phyloP scores from a whole-genome alignment of 2,113 vertebrate species.

The Asarcornis scutulata region DNA sequence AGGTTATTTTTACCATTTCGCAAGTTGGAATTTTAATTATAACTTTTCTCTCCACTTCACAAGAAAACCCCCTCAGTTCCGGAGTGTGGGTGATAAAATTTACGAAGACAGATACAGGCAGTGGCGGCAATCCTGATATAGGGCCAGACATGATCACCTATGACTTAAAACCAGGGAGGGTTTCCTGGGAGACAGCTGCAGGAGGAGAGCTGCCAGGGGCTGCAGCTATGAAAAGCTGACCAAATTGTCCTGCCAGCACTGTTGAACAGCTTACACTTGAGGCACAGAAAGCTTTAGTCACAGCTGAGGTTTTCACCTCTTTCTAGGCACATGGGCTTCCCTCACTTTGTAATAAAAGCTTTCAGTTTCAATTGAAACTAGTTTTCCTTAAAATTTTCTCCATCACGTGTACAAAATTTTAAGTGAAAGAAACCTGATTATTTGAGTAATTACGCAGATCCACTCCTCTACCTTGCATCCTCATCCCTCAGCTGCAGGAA shows the following conservation, averaged over 20 bases:
- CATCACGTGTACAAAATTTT: rapidly evolving
- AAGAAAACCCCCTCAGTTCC: neutral
- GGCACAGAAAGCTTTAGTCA: neutral
- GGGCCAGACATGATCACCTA: neutral
- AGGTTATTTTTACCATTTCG: neutral
- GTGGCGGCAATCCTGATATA: neutral
- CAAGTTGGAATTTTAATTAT: neutral
- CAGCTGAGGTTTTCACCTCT: neutral
- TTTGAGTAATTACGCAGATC: neutral
- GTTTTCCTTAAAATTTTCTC: neutral
- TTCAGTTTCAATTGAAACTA: neutral
- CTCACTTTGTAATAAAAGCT: neutral
- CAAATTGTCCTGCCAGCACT: neutral
- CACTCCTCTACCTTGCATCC: too few relatives aligned
- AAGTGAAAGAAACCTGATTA: neutral
- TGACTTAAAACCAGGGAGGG: neutral
- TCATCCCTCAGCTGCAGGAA: neutral
- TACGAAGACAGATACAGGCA: rapidly evolving
- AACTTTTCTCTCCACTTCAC: neutral
- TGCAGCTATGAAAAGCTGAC: neutral
- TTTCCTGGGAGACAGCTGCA: neutral
- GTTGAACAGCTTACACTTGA: neutral
- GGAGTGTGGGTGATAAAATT: neutral
- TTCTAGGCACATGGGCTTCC: neutral
- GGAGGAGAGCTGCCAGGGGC: neutral